Evolutionary conservation across 2,888 invertebrate genomes (phyloP).

Genomic region (Acleris sparsana): DNA sequence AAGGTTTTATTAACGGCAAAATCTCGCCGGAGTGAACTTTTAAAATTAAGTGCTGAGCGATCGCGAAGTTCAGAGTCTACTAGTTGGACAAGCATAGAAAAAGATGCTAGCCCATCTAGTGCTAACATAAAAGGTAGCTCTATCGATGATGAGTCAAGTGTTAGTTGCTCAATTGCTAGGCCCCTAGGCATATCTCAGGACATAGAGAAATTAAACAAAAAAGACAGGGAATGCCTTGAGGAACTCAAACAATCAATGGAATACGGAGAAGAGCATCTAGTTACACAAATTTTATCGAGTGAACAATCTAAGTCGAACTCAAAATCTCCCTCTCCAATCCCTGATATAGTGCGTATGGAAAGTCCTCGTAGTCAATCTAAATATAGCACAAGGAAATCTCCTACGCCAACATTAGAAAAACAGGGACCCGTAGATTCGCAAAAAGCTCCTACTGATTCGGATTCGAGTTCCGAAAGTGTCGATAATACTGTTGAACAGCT

Average conservation of each 20-base stretch:
- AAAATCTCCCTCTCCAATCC: conserved; percentile 69
- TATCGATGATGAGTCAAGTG: conserved; percentile 88
- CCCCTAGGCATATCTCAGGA: conserved; percentile 91
- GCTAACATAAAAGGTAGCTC: conserved; percentile 86
- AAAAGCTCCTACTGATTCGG: conserved; percentile 84
- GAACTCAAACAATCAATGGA: conserved; percentile 84
- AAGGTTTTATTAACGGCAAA: conserved; percentile 74
- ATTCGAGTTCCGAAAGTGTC: conserved; percentile 82
- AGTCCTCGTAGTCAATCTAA: conserved; percentile 75
- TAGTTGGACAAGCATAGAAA: conserved; percentile 92
- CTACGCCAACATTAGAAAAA: conserved; percentile 85
- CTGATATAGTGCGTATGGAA: conserved; percentile 72
- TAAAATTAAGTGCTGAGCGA: conserved; percentile 88
- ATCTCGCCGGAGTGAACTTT: conserved; percentile 79
- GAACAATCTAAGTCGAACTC: conserved; percentile 78
- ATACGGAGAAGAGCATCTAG: conserved; percentile 77
- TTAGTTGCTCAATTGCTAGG: conserved; percentile 90
- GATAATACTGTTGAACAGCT: conserved; percentile 78
- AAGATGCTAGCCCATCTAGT: conserved; percentile 85
- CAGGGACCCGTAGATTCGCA: conserved; percentile 83
- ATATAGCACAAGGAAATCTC: conserved; percentile 70
- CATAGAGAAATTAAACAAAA: conserved; percentile 86
- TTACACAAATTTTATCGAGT: conserved; percentile 72
- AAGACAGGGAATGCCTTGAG: conserved; percentile 85
- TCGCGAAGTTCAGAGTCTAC: conserved; percentile 91